Conservation (phyloP, 2,797 vertebrate genomes). For the Acanthurus lineatus region DNA sequence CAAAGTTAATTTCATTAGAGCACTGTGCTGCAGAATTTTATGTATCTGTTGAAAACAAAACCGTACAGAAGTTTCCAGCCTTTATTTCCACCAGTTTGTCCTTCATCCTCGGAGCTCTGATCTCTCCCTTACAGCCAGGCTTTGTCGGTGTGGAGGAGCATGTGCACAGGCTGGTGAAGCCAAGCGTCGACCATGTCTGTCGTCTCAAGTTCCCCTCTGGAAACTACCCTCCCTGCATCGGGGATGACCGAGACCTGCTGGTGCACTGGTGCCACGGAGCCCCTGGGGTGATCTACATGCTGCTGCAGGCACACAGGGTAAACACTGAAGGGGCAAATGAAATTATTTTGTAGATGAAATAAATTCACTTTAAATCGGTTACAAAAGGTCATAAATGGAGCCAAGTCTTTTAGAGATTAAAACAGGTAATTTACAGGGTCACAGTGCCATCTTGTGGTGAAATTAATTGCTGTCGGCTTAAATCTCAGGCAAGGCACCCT, state of each 20-base stretch:
- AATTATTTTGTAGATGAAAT: not conserved
- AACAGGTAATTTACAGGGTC: not conserved
- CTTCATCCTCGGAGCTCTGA: not conserved
- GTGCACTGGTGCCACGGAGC: slow-evolving; percentile 98
- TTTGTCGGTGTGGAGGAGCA: slow-evolving; percentile 82
- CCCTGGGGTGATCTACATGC: slow-evolving; percentile 96
- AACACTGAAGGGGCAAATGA: not conserved
- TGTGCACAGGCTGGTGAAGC: slow-evolving; percentile 89
- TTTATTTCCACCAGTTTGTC: not conserved
- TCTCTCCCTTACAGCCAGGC: slow-evolving; percentile 76
- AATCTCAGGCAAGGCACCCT: not conserved
- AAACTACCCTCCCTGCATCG: slow-evolving; percentile 94
- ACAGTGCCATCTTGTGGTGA: slow-evolving; percentile 56
- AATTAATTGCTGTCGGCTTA: not conserved
- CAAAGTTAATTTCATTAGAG: too few relatives aligned
- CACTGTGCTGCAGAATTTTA: too few relatives aligned
- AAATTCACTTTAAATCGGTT: too few relatives aligned
- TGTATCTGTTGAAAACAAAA: not conserved
- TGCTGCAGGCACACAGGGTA: slow-evolving; percentile 96
- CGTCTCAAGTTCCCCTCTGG: slow-evolving; percentile 91
- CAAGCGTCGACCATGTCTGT: slow-evolving; percentile 94
- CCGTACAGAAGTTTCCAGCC: not conserved
- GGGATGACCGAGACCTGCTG: slow-evolving; percentile 91
- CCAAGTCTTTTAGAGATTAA: too few relatives aligned
- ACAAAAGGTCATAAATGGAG: too few relatives aligned